A percentile compares a stretch with the other conserved stretches of the same genome.
Conservation (phyloP, 1,140 invertebrate genomes). For the Trachymyrmex septentrionalis region DNA sequence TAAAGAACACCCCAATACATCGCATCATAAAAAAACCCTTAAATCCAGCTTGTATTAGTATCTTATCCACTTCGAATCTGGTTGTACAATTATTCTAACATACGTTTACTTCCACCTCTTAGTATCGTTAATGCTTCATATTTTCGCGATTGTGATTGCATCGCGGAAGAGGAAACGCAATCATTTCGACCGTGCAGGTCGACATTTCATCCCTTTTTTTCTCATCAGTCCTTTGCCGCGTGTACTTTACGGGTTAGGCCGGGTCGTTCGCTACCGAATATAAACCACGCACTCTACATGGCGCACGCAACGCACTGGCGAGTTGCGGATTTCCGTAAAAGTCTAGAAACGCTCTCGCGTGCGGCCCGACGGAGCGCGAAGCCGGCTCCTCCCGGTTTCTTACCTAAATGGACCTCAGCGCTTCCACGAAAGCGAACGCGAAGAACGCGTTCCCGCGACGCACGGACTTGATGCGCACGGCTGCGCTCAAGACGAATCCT, state of each 20-base stretch:
- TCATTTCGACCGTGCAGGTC: slow-evolving; percentile 34
- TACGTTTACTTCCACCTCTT: slow-evolving; percentile 14
- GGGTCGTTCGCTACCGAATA: slow-evolving; percentile 32
- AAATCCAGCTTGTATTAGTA: background rate
- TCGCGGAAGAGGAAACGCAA: slow-evolving; percentile 42
- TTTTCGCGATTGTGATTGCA: slow-evolving; percentile 29
- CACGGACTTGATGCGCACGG: slow-evolving; percentile 17
- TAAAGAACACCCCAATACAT: background rate
- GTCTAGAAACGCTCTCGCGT: slow-evolving; percentile 60
- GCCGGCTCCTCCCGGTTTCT: slow-evolving; percentile 27
- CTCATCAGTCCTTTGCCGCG: slow-evolving; percentile 9
- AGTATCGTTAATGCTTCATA: slow-evolving; percentile 27
- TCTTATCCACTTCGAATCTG: slow-evolving; percentile 39
- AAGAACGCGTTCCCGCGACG: slow-evolving; percentile 8
- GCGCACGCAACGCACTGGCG: slow-evolving; percentile 23
- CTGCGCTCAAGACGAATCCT: slow-evolving; percentile 21
- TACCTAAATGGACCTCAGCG: slow-evolving; percentile 53
- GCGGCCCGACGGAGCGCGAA: slow-evolving; percentile 55
- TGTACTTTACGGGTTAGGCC: slow-evolving; percentile 24
- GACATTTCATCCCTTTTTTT: slow-evolving; percentile 30
- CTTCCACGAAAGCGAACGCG: slow-evolving; percentile 58
- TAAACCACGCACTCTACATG: slow-evolving; percentile 22
- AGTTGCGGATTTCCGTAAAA: slow-evolving; percentile 62
- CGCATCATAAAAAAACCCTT: background rate
- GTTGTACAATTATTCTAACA: background rate